Evolutionary conservation across 2,888 invertebrate genomes (phyloP), one percentile per base, ranked within the genome.

Genomic region (Troides helena): DNA sequence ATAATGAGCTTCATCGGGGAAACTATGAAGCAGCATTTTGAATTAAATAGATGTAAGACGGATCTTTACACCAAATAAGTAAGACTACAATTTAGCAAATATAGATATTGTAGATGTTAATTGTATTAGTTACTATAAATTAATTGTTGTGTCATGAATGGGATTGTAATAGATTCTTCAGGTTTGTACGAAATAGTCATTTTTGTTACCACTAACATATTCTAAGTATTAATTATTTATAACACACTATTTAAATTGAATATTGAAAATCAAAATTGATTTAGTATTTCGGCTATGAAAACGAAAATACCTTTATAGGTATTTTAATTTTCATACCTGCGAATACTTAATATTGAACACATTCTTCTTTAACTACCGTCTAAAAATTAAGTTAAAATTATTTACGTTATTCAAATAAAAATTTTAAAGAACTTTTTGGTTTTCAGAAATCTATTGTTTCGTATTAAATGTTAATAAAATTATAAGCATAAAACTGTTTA

Each of bases 51-150:
- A 71, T 70, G 74, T 90, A 91, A 90, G 87, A 84, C 79, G 89
- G 90, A 88, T 89, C 89, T 92, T 92, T 92, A 92, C 92, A 92
- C 92, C 92, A 92, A 92, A 85, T 91, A 89, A 85, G 83, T 91
- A 91, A 91, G 92, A 87, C 81, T 88, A 87, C 80, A 81, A 83
- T 78, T 84, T 89, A 90, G 87, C 75, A 75, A 83, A 74, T 83
- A 85, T 89, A 89, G 86, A 82, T 85, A 87, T 79, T 76, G 76
- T 90, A 90, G 86, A 85, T 86, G 89, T 87, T 88, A 86, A 81
- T 82, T 85, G 83, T 85, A 86, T 82, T 81, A 77, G 77, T 68
- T 72, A 75, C 73, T 75, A 62, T 60, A 77, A 46, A 80, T 78
- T 78, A 74, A 80, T 82, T 85, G 83, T 86, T 85, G 85, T 88